A percentile compares a stretch with the other conserved stretches of the same genome.
Evolutionary conservation across 2,888 invertebrate genomes (phyloP).

Genomic region (Diarsia dahlii): DNA sequence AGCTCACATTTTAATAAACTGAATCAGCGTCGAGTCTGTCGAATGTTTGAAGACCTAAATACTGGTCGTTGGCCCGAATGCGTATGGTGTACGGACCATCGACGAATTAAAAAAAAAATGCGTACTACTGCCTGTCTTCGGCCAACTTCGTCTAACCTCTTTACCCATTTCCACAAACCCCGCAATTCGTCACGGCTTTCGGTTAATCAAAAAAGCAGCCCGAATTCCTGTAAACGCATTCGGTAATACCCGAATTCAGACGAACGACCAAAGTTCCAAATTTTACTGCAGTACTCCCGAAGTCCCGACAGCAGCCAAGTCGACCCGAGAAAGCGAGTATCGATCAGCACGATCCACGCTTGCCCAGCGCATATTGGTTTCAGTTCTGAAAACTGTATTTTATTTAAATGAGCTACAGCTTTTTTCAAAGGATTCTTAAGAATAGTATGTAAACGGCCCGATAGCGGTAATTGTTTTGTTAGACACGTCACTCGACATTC

Average conservation of each 20-base stretch:
- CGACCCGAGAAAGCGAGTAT: too few species aligned
- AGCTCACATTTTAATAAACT: neutral
- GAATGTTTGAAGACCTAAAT: neutral
- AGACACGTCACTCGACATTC: slow-evolving; percentile 35
- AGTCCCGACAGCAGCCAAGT: too few species aligned
- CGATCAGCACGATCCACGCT: too few species aligned
- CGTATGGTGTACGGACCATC: neutral
- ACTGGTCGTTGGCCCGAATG: neutral
- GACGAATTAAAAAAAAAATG: neutral
- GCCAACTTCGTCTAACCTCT: neutral
- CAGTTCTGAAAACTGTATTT: neutral
- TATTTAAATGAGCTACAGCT: neutral
- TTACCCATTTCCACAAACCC: neutral
- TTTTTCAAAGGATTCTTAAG: slow-evolving; percentile 11
- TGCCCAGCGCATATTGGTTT: neutral
- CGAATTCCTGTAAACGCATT: neutral
- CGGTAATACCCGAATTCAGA: neutral
- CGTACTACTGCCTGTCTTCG: neutral
- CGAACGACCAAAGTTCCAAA: neutral
- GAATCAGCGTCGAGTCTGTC: too few species aligned
- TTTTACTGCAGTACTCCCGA: too few species aligned
- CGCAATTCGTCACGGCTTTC: neutral
- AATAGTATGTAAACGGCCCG: slow-evolving; percentile 22
- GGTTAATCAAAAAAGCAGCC: neutral
- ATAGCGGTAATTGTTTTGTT: slow-evolving; percentile 44